Conservation (phyloP, 2,113 vertebrate species). For the Datnioides undecimradiatus region DNA sequence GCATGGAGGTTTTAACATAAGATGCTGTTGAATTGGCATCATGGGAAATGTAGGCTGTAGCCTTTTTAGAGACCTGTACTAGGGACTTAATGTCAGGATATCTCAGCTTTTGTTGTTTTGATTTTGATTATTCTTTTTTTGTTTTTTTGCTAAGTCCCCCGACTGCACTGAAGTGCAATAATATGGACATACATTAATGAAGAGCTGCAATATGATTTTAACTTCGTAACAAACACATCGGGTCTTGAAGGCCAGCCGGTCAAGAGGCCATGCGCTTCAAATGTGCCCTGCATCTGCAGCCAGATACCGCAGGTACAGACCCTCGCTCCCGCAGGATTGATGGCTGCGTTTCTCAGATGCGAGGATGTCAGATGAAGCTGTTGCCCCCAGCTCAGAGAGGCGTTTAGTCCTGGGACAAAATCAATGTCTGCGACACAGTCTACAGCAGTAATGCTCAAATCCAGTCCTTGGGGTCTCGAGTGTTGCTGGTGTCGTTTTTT, state of each 20-base stretch:
- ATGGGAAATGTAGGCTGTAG: not conserved
- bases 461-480: constrained; percentile 13
- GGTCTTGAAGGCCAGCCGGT: not conserved
- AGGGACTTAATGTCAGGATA: not conserved
- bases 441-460: constrained; percentile 46
- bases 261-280: not conserved
- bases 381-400: constrained; percentile 12
- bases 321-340: not conserved
- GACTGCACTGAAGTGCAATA: not conserved
- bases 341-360: constrained; percentile 17
- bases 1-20: not conserved
- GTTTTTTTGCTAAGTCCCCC: not conserved
- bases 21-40: not conserved
- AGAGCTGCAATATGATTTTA: not conserved
- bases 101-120: not conserved
- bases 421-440: constrained; percentile 46
- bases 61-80: too few relatives aligned
- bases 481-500: constrained; percentile 13
- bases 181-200: not conserved
- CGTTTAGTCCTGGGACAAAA: constrained; percentile 33
- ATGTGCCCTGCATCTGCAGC: not conserved
- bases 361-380: constrained; percentile 36
- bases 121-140: not conserved
- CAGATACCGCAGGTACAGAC: not conserved
- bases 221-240: not conserved